Evolutionary conservation across 2,797 vertebrate species (phyloP).

Genomic region (Harpagifer antarcticus): DNA sequence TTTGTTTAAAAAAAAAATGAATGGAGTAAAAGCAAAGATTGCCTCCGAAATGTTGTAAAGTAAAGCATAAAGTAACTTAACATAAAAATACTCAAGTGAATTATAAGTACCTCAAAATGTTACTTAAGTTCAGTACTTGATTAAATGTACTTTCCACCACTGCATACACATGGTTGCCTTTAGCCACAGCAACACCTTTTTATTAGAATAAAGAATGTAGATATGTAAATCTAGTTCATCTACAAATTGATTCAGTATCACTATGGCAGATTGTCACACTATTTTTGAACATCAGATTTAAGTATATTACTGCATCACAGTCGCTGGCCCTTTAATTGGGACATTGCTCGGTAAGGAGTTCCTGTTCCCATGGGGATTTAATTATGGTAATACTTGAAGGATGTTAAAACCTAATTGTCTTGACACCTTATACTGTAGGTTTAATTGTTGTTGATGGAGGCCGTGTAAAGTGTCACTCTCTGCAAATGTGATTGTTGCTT

Average conservation of each 20-base stretch:
- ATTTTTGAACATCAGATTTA: conserved; percentile 10
- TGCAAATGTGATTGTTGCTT: conserved; percentile 5
- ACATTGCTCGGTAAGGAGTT: neutral
- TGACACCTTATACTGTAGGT: conserved; percentile 18
- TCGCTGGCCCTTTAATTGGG: conserved; percentile 24
- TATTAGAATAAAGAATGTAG: no score
- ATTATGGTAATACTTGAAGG: conserved; percentile 1
- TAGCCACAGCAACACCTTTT: neutral
- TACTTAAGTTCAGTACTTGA: no score
- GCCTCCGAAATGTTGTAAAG: no score
- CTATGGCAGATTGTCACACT: no score
- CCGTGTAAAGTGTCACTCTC: conserved; percentile 1
- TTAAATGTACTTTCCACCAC: no score
- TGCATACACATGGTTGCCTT: no score
- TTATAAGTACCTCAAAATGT: no score
- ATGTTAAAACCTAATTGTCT: conserved; percentile 13
- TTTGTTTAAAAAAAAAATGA: no score
- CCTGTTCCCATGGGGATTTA: conserved; percentile 35
- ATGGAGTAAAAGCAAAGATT: no score
- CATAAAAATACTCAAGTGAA: no score
- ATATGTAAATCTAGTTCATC: no score
- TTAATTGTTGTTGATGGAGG: neutral
- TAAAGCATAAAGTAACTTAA: no score
- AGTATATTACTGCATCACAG: neutral
- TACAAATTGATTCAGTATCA: neutral